phyloP scores from a whole-genome alignment of 2,113 vertebrate species.

The Hiodon tergisus region DNA sequence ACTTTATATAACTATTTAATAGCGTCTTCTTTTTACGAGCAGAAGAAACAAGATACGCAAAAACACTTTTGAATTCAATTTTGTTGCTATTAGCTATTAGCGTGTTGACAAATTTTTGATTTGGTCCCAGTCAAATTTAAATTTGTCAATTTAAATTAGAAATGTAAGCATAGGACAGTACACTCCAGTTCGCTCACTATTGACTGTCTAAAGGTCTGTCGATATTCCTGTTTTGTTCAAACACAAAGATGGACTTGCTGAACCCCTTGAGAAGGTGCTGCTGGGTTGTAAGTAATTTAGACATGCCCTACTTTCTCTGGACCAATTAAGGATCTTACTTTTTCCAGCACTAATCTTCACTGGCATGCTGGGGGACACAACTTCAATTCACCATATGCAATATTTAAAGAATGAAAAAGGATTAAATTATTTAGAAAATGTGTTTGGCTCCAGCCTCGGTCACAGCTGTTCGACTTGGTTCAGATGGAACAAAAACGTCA shows the following conservation, averaged over 20 bases:
- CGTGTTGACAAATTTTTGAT: too few species aligned
- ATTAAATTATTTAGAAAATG: conserved; percentile 24
- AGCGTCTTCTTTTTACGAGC: too few species aligned
- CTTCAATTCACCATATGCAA: conserved; percentile 17
- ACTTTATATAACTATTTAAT: too few species aligned
- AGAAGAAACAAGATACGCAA: too few species aligned
- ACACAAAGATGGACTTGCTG: neutral
- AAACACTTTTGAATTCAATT: too few species aligned
- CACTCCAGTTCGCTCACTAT: too few species aligned
- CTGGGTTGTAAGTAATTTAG: conserved; percentile 13
- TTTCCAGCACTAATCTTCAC: conserved; percentile 1
- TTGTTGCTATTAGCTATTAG: too few species aligned
- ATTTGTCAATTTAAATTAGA: too few species aligned
- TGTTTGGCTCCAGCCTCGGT: conserved; percentile 1
- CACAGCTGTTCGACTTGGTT: conserved; percentile 7
- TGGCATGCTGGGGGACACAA: conserved; percentile 13
- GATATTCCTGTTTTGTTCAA: neutral
- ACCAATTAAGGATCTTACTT: conserved; percentile 12
- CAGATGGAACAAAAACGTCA: neutral
- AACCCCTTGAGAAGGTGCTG: neutral
- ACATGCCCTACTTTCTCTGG: conserved; percentile 19
- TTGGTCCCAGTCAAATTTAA: too few species aligned
- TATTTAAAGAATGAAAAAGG: conserved; percentile 20
- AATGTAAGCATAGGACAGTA: too few species aligned
- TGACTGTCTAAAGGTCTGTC: neutral